Percentiles rank a stretch among this genome's conserved stretches.
These are phyloP conservation scores for Parazoanthus atlanticus DNA, from an alignment of 92 coral and sea anemone species.

Conservation along the genomic window DNA sequence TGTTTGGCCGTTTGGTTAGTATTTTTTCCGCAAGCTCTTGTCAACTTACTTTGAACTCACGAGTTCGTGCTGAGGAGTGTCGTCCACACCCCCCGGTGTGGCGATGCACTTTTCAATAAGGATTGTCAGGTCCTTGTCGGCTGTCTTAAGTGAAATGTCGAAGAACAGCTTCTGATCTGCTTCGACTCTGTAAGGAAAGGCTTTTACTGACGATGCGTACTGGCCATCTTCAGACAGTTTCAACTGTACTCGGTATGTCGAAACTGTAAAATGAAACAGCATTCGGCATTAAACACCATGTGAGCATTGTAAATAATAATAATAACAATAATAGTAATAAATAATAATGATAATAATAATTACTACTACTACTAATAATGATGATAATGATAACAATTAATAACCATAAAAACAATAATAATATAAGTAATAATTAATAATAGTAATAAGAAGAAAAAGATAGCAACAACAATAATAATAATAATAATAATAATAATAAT, in stretches of 20 bases:
- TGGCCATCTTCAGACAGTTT: background rate
- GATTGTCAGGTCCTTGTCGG: background rate
- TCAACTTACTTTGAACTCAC: background rate
- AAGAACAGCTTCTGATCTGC: background rate
- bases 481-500: too few relatives aligned
- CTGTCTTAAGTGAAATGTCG: background rate
- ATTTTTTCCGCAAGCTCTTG: too few relatives aligned
- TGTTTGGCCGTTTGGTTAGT: too few relatives aligned
- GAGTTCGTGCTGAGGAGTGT: background rate
- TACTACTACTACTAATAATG: too few relatives aligned
- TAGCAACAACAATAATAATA: too few relatives aligned
- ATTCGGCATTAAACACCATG: background rate
- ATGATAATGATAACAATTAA: too few relatives aligned
- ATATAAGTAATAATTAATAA: too few relatives aligned
- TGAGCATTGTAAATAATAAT: background rate
- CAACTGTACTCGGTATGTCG: background rate
- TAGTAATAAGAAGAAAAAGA: too few relatives aligned
- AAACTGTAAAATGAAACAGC: background rate
- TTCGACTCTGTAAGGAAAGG: background rate
- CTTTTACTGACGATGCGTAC: background rate
- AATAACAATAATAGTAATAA: too few relatives aligned
- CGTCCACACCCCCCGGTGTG: background rate
- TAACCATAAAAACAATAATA: too few relatives aligned
- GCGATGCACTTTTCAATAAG: background rate
- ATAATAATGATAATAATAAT: too few relatives aligned